A percentile compares a stretch with the other conserved stretches of the same genome.
Conservation (phyloP, 2,797 vertebrate genomes). For the Coccyzus lansbergi region DNA sequence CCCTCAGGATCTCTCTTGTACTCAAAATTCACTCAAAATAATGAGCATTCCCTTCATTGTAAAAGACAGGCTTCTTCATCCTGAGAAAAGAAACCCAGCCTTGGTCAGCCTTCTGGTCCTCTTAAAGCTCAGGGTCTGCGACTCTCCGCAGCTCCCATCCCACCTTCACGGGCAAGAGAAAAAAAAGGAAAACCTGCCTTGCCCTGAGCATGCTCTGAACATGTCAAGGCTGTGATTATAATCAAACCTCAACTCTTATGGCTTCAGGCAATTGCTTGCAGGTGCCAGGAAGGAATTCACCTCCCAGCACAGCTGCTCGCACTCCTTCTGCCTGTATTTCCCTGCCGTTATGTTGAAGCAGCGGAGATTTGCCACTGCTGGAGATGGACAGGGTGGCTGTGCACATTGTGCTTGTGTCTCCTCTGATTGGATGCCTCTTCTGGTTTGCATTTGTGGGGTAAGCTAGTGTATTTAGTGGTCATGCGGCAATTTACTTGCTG, state of each 20-base stretch:
- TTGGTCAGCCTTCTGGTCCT: neutral
- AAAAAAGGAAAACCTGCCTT: neutral
- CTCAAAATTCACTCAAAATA: too few relatives aligned
- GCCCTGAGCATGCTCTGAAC: neutral
- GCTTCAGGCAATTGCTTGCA: neutral
- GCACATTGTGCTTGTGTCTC: too few relatives aligned
- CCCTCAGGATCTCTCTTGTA: too few relatives aligned
- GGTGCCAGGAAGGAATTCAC: conserved; percentile 1
- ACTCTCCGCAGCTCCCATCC: fast-evolving
- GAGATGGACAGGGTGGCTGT: neutral
- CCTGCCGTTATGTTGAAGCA: neutral
- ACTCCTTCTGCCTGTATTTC: fast-evolving
- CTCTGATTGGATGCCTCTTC: neutral
- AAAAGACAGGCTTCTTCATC: too few relatives aligned
- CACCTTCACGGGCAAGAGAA: fast-evolving
- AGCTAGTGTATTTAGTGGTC: neutral
- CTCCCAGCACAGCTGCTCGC: neutral
- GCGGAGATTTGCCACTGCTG: neutral
- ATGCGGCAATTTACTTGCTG: too few relatives aligned
- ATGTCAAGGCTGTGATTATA: fast-evolving
- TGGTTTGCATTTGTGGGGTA: neutral
- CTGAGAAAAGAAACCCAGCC: neutral
- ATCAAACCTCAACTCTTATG: neutral
- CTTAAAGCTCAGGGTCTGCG: neutral
- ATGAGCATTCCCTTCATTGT: neutral